phyloP scores from a whole-genome alignment of 2,113 vertebrate species.

The Channa maculata region DNA sequence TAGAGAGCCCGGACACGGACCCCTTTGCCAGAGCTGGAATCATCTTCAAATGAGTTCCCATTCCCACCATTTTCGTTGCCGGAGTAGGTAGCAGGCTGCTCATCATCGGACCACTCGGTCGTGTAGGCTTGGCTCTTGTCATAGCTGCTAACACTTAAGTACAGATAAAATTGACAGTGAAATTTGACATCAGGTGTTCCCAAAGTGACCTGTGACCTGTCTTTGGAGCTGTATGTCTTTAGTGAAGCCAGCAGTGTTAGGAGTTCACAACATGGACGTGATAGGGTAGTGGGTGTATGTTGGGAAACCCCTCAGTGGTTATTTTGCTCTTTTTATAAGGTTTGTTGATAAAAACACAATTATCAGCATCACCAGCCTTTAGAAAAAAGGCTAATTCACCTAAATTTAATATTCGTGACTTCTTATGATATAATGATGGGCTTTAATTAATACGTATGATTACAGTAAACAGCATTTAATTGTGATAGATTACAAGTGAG shows the following conservation, averaged over 20 bases:
- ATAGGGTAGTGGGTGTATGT: too few species aligned
- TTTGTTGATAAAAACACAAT: neutral
- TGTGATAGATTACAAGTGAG: neutral
- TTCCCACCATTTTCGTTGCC: constrained; percentile 92
- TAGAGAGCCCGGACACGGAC: constrained; percentile 94
- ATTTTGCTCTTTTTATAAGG: neutral
- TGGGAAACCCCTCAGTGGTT: too few species aligned
- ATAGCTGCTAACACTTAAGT: constrained; percentile 92
- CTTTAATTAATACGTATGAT: neutral
- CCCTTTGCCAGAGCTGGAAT: constrained; percentile 79
- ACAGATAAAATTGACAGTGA: neutral
- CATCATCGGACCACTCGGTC: constrained; percentile 95
- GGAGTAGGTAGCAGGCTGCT: constrained; percentile 88
- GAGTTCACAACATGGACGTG: too few species aligned
- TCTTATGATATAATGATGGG: neutral
- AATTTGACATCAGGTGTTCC: neutral
- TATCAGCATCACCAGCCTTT: too few species aligned
- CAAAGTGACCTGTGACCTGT: too few species aligned
- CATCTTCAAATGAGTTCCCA: constrained; percentile 94
- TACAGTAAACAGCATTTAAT: too few species aligned
- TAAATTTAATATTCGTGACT: too few species aligned
- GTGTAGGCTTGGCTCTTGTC: constrained; percentile 93
- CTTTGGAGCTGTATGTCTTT: too few species aligned
- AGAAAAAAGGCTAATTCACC: too few species aligned
- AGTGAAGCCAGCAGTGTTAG: too few species aligned